These are phyloP conservation scores for Peromyscus attwateri DNA, from an alignment of 2,797 vertebrate genomes.

Conservation along the genomic window DNA sequence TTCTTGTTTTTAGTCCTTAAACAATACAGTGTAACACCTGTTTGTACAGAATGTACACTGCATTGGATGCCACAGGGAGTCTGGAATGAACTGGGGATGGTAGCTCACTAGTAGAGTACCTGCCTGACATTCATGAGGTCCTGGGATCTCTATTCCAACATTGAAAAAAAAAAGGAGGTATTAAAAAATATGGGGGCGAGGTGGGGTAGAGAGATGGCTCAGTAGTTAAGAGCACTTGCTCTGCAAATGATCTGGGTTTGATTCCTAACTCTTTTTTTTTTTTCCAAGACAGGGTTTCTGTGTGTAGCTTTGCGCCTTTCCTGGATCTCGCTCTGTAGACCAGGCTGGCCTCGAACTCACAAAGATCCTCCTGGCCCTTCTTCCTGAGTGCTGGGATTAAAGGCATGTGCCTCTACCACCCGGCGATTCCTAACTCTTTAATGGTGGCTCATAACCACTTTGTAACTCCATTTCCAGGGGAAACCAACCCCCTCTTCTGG, in stretches of 20 bases:
- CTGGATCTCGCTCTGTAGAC: too few species aligned
- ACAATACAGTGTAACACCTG: background rate
- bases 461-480: background rate
- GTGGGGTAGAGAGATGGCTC: background rate
- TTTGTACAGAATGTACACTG: background rate
- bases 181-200: background rate
- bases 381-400: too few species aligned
- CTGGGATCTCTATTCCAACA: background rate
- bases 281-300: too few species aligned
- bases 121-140: background rate
- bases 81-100: background rate
- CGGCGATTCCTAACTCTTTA: too few species aligned
- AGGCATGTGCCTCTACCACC: too few species aligned
- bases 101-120: background rate
- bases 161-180: background rate
- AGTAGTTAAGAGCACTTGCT: background rate
- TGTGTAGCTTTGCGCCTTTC: too few species aligned
- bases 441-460: background rate
- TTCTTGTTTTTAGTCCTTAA: background rate
- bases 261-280: too few species aligned
- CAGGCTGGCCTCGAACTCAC: too few species aligned
- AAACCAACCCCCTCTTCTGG: background rate
- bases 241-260: background rate
- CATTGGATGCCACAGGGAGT: background rate
- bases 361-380: too few species aligned